Percentiles rank a stretch among this genome's conserved stretches.
Conservation (phyloP, 92 coral and sea anemone species). For the Chrysogorgia sp. region DNA sequence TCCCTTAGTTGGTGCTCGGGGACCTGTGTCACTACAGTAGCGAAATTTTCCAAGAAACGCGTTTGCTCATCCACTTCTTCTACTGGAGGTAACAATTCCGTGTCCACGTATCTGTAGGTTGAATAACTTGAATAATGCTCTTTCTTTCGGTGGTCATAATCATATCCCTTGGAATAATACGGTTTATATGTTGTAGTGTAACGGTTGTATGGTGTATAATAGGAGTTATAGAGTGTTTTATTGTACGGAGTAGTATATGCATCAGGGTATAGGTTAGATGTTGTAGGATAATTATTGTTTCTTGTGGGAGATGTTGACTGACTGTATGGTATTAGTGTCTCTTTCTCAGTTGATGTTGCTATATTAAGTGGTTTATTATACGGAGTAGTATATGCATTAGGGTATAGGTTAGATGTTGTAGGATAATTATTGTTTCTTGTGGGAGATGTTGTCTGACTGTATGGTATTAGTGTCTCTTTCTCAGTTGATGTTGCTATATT, state of each 20-base stretch:
- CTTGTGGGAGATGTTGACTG: background rate
- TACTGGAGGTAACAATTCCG: conserved; percentile 3
- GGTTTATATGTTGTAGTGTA: too few relatives aligned
- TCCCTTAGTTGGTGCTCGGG: conserved; percentile 46
- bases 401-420: conserved; percentile 23
- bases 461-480: conserved; percentile 7
- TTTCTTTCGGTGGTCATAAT: background rate
- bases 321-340: conserved; percentile 26
- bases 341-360: background rate
- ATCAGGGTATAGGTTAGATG: conserved; percentile 22
- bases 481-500: conserved; percentile 7
- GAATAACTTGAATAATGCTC: background rate
- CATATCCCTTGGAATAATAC: too few relatives aligned
- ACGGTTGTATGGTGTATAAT: background rate
- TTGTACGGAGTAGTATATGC: background rate
- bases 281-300: background rate
- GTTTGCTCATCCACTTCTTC: conserved; percentile 9
- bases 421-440: background rate
- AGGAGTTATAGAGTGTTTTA: conserved; percentile 4
- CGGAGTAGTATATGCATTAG: background rate
- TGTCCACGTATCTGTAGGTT: background rate
- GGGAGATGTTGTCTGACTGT: conserved; percentile 6
- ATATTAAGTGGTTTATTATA: background rate
- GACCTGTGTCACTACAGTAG: conserved; percentile 50
- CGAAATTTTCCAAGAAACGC: conserved; percentile 41